phyloP scores from a whole-genome alignment of 2,888 invertebrate genomes.

The Idaea straminata region DNA sequence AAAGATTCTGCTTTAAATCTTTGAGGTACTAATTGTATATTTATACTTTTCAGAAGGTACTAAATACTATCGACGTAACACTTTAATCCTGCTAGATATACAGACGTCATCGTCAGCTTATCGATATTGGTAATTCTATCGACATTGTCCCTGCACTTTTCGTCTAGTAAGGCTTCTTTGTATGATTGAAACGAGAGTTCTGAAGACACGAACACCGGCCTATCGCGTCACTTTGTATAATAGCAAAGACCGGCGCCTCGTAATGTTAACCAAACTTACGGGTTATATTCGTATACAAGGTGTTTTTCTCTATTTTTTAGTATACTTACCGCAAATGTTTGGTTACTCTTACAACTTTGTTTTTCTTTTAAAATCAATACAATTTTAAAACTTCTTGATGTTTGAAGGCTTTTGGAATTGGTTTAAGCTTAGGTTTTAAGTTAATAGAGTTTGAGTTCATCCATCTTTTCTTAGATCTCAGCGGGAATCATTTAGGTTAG shows the following conservation, averaged over 20 bases:
- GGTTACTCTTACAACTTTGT: too few relatives aligned
- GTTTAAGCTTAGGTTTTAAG: background rate
- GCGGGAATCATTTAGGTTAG: too few relatives aligned
- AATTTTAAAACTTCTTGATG: background rate
- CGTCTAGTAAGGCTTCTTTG: slow-evolving; percentile 62
- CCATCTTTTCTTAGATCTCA: too few relatives aligned
- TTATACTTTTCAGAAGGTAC: too few relatives aligned
- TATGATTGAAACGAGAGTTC: slow-evolving; percentile 55
- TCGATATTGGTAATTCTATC: slow-evolving; percentile 7
- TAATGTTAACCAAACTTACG: background rate
- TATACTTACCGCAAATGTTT: too few relatives aligned
- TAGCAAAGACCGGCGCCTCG: slow-evolving; percentile 12
- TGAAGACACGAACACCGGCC: slow-evolving; percentile 26
- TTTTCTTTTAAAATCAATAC: too few relatives aligned
- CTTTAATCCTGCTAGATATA: too few relatives aligned
- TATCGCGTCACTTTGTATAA: slow-evolving; percentile 38
- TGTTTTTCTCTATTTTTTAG: too few relatives aligned
- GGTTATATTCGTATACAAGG: background rate
- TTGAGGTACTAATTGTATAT: too few relatives aligned
- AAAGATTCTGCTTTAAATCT: too few relatives aligned
- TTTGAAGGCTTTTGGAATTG: background rate
- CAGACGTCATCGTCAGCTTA: too few relatives aligned
- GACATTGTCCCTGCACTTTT: slow-evolving; percentile 18
- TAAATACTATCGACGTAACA: too few relatives aligned
- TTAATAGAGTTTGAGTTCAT: background rate